These are phyloP conservation scores for Anoplolepis gracilipes DNA, from an alignment of 1,140 invertebrate species.

Conservation along the genomic window DNA sequence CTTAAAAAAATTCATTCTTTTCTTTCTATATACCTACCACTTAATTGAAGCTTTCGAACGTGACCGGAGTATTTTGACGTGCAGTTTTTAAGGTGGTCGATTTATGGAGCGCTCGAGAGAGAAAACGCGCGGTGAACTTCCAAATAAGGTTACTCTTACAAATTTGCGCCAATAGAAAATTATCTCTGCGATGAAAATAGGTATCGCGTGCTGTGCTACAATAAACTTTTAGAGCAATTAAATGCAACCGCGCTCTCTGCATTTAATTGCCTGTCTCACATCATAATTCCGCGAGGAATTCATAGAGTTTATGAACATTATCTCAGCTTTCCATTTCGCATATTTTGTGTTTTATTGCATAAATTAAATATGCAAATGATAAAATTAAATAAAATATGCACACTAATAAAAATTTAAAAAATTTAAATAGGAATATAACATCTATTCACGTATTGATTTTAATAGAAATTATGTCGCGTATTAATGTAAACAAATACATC, in stretches of 20 bases:
- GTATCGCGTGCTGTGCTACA: constrained; percentile 5
- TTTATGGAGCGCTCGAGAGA: constrained; percentile 1
- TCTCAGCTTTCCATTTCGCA: neutral
- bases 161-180: constrained; percentile 40
- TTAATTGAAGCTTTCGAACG: constrained; percentile 37
- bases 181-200: constrained; percentile 30
- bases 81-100: constrained; percentile 30
- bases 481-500: neutral
- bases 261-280: constrained; percentile 47
- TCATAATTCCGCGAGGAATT: constrained; percentile 13
- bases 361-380: neutral
- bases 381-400: neutral
- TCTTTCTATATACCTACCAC: neutral
- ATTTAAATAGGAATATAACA: neutral
- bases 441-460: neutral
- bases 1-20: neutral
- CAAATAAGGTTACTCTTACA: constrained; percentile 39
- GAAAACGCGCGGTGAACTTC: constrained; percentile 1
- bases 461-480: neutral
- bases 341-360: neutral
- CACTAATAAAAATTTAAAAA: neutral
- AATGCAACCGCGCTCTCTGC: constrained; percentile 34
- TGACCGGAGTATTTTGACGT: constrained; percentile 32
- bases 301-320: neutral
- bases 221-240: constrained; percentile 49